Evolutionary conservation across 2,888 invertebrate genomes (phyloP).

Genomic region (Parochlus steinenii): DNA sequence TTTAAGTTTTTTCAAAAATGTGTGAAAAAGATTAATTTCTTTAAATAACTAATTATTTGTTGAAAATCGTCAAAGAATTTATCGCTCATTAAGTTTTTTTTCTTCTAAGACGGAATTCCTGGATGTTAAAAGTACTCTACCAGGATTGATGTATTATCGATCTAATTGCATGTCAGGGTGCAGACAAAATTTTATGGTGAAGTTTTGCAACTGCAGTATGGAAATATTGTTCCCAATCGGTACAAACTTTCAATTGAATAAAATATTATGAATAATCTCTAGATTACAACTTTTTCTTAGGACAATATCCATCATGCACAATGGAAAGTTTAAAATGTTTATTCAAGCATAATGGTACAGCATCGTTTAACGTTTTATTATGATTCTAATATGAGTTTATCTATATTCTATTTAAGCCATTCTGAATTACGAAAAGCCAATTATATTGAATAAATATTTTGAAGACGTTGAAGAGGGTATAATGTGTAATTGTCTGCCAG

Average conservation of each 20-base stretch:
- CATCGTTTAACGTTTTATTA: background rate
- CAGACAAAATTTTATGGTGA: constrained; percentile 25
- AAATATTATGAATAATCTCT: no score
- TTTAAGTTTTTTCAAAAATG: no score
- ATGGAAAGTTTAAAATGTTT: constrained; percentile 22
- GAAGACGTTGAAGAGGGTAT: constrained; percentile 23
- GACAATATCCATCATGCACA: constrained; percentile 13
- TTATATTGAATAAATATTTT: constrained; percentile 21
- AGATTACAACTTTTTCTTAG: constrained; percentile 8
- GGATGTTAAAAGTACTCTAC: constrained; percentile 16
- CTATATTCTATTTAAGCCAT: constrained; percentile 9
- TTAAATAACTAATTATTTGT: background rate
- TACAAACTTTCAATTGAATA: constrained; percentile 14
- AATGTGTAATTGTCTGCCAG: constrained; percentile 24
- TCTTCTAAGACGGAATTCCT: background rate
- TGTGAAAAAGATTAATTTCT: background rate
- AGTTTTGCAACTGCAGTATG: constrained; percentile 27
- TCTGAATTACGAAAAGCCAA: constrained; percentile 20
- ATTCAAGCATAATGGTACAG: constrained; percentile 21
- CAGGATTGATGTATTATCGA: constrained; percentile 24
- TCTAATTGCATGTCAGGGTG: constrained; percentile 28
- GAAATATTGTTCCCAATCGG: constrained; percentile 28
- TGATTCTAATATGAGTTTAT: background rate
- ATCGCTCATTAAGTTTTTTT: no score
- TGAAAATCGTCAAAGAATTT: background rate